A percentile compares a stretch with the other conserved stretches of the same genome.
phyloP scores from a whole-genome alignment of 2,113 vertebrate species.

The Cygnus buccinator region DNA sequence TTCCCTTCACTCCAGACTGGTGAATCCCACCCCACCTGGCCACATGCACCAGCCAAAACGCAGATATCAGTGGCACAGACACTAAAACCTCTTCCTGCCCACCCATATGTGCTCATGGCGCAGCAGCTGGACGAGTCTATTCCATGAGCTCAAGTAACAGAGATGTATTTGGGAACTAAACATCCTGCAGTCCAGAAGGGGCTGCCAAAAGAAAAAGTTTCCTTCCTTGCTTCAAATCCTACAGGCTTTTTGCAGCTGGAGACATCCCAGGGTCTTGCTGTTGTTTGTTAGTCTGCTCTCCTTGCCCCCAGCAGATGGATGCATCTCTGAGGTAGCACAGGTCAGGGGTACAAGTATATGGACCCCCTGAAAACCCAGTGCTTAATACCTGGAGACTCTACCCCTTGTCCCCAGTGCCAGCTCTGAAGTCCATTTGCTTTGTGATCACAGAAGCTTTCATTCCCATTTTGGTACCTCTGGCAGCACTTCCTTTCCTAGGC shows the following conservation, averaged over 20 bases:
- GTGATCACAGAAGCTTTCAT: background rate
- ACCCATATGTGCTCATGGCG: background rate
- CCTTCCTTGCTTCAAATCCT: slow-evolving; percentile 29
- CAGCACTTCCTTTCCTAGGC: background rate
- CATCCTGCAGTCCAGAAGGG: slow-evolving; percentile 21
- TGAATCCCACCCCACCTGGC: background rate
- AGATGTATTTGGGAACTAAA: slow-evolving; percentile 3
- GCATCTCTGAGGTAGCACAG: background rate
- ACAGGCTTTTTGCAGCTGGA: background rate
- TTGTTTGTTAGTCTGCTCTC: background rate
- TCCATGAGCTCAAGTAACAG: background rate
- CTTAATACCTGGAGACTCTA: background rate
- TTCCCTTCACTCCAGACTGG: background rate
- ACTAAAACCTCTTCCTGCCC: background rate
- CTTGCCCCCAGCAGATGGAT: background rate
- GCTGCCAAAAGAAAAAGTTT: slow-evolving; percentile 12
- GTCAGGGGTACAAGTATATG: background rate
- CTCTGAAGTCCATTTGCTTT: background rate
- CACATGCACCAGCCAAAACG: background rate
- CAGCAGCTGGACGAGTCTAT: background rate
- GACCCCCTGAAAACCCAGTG: background rate
- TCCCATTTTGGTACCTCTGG: background rate
- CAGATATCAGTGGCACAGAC: background rate
- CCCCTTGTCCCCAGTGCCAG: background rate
- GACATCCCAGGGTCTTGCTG: background rate